These are phyloP conservation scores for Rhingia campestris DNA, from an alignment of 2,888 invertebrate species.

Conservation along the genomic window DNA sequence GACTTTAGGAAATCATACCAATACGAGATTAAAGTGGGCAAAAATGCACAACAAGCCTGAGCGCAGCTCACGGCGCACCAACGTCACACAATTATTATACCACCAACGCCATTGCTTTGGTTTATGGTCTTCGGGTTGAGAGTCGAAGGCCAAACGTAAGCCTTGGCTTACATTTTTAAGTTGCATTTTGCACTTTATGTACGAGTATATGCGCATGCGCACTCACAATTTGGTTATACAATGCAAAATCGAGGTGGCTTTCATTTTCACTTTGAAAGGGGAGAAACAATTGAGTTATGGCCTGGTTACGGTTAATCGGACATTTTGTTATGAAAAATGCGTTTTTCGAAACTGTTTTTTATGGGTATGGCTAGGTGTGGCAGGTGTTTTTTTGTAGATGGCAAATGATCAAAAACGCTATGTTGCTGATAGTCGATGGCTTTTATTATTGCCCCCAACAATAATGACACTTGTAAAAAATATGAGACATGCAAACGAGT, in stretches of 20 bases:
- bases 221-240: conserved; percentile 36
- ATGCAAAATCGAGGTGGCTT: conserved; percentile 58
- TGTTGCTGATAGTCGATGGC: no score
- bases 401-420: not conserved
- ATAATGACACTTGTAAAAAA: no score
- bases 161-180: conserved; percentile 72
- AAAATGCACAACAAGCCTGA: not conserved
- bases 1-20: conserved; percentile 30
- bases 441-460: no score
- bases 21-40: conserved; percentile 36
- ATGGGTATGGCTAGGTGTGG: not conserved
- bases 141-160: conserved; percentile 68
- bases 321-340: no score
- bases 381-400: not conserved
- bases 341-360: not conserved
- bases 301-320: not conserved
- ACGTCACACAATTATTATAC: conserved; percentile 61
- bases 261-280: conserved; percentile 44
- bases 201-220: not conserved
- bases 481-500: no score
- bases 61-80: conserved; percentile 15
- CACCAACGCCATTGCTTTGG: conserved; percentile 60
- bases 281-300: conserved; percentile 1
- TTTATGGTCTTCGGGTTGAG: conserved; percentile 67
- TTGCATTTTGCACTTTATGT: conserved; percentile 47